phyloP scores from a whole-genome alignment of 2,888 invertebrate species.

The Meiosimyza decipiens region DNA sequence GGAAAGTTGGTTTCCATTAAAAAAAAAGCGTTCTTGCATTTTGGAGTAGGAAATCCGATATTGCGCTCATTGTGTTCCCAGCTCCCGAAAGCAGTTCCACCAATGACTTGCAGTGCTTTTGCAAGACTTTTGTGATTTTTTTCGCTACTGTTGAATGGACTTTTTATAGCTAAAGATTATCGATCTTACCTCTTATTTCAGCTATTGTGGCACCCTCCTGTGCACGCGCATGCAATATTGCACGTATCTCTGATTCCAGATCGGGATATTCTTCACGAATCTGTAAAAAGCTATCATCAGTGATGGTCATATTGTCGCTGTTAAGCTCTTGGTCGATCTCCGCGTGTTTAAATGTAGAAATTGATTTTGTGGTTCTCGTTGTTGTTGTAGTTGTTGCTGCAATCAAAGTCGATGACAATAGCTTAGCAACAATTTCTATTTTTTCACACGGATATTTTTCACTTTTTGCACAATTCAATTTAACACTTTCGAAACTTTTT shows the following conservation, averaged over 20 bases:
- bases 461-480: slow-evolving; percentile 16
- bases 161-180: neutral
- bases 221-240: slow-evolving; percentile 60
- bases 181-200: slow-evolving; percentile 59
- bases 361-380: neutral
- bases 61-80: too few relatives aligned
- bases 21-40: too few relatives aligned
- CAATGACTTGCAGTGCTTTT: too few relatives aligned
- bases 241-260: slow-evolving; percentile 59
- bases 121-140: too few relatives aligned
- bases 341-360: neutral
- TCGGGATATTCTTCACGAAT: slow-evolving; percentile 59
- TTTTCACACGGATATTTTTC: slow-evolving; percentile 38
- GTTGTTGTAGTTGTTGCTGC: slow-evolving; percentile 36
- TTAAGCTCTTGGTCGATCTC: neutral
- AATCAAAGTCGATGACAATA: slow-evolving; percentile 55
- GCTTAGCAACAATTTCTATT: slow-evolving; percentile 52
- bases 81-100: too few relatives aligned
- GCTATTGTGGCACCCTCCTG: slow-evolving; percentile 63
- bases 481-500: slow-evolving; percentile 30
- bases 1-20: too few relatives aligned
- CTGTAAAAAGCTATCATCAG: slow-evolving; percentile 49
- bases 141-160: too few relatives aligned
- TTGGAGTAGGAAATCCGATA: too few relatives aligned
- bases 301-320: slow-evolving; percentile 56